Base-by-base conservation (phyloP, 2,113 vertebrate species). In the Laticauda laticaudata region DNA sequence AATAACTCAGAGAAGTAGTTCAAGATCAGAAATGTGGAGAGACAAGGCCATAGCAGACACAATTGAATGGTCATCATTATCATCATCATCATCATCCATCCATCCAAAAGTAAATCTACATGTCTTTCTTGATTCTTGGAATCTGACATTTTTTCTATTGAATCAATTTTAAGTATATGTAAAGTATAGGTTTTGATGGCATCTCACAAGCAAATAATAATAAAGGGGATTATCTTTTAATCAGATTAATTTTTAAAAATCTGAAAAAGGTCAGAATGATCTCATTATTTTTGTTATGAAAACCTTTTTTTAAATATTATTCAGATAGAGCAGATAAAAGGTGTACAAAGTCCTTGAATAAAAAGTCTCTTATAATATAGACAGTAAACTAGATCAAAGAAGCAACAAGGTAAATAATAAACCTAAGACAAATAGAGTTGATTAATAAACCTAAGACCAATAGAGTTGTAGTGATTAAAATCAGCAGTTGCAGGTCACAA, bases 261-360 rank as follows among this genome's bases (percentile, higher is more conserved):
- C 43, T 24, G 23, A 20, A 86, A 86, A 45, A 69, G 64, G 56
- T 34, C 39, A 86, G 56, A 45, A 14, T 56, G 53, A 56, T 26
- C 18, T 75, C 48, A 24, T 57, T 85, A 91, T 57, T 9, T 24
- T 48, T 86, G 29, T 39, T 21, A 9, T 86, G 39, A 39, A 20
- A 39, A 45, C 2, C 64, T 55, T 20, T 56, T 61, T 20, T 45
- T 18, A 18, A 57, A 34, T 39, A 39, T 86, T 85, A 43, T 91
- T 43, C 81, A 85, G 69, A 21, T 29, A 55, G 59, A 95, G 93
- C 43, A 93, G 57, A 48, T 12, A 92, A 94, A 93, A 93, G 57
- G 54, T 59, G 4, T 48, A 48, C 9, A 26, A 21, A 85, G n/a
- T 34, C 24, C 24, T 51, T 90, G 23, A 21, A 69, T 18, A 18